phyloP scores from a whole-genome alignment of 2,888 invertebrate species.

The Stenurella melanura region DNA sequence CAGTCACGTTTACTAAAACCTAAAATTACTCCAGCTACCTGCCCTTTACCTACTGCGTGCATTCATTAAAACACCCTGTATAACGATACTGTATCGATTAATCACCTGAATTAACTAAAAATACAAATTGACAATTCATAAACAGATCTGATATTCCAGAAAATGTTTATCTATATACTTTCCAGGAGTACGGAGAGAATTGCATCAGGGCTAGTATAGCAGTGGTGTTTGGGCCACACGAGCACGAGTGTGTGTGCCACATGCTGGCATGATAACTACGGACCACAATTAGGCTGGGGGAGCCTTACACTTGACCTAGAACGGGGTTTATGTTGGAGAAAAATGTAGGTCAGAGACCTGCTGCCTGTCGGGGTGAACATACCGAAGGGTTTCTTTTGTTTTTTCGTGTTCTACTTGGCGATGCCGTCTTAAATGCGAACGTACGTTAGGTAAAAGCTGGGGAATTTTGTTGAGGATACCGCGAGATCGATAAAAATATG shows the following conservation, averaged over 20 bases:
- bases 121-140: not conserved
- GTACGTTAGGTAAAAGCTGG: not conserved
- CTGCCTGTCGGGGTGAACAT: constrained; percentile 42
- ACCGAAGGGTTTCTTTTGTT: constrained; percentile 45
- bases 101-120: not conserved
- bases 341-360: constrained; percentile 57
- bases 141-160: not conserved
- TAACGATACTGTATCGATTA: too few species aligned
- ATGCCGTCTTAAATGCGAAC: not conserved
- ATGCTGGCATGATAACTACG: constrained; percentile 42
- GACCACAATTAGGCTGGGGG: constrained; percentile 54
- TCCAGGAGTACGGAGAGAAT: not conserved
- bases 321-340: constrained; percentile 53
- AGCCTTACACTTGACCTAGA: constrained; percentile 58
- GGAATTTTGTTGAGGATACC: not conserved
- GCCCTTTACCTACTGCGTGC: too few species aligned
- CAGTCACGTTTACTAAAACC: too few species aligned
- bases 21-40: too few species aligned
- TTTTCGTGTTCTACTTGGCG: constrained; percentile 14
- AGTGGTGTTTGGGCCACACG: constrained; percentile 7
- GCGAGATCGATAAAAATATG: not conserved
- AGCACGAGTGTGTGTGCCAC: constrained; percentile 29
- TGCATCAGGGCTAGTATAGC: not conserved
- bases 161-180: not conserved
- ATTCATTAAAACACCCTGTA: too few species aligned